Evolutionary conservation across 2,888 invertebrate species (phyloP).

Genomic region (Micropterix aruncella): DNA sequence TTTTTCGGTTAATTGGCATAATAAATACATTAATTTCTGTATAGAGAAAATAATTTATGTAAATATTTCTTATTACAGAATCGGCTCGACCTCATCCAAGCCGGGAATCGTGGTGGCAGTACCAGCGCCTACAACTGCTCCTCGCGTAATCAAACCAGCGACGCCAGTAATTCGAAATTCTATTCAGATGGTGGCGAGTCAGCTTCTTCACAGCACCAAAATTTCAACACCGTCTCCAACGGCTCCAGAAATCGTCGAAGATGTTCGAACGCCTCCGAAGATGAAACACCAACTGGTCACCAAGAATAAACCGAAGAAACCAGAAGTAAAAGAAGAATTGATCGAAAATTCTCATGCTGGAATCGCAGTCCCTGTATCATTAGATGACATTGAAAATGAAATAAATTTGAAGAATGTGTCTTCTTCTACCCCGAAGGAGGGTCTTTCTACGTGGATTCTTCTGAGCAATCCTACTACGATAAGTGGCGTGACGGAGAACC

Average conservation of each 20-base stretch:
- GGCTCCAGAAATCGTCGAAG: constrained; percentile 31
- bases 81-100: neutral
- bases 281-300: constrained; percentile 35
- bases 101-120: neutral
- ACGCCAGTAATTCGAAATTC: constrained; percentile 37
- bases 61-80: constrained; percentile 3
- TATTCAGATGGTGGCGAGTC: constrained; percentile 41
- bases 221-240: constrained; percentile 21
- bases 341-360: constrained; percentile 46
- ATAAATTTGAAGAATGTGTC: constrained; percentile 19
- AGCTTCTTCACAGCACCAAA: constrained; percentile 32
- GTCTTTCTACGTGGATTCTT: constrained; percentile 65
- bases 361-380: constrained; percentile 48
- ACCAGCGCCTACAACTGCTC: constrained; percentile 14
- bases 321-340: constrained; percentile 23
- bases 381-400: constrained; percentile 44
- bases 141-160: constrained; percentile 28
- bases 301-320: constrained; percentile 29
- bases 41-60: no score
- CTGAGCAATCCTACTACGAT: constrained; percentile 35
- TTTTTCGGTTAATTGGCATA: no score
- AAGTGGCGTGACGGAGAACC: constrained; percentile 13
- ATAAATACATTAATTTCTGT: no score
- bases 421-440: constrained; percentile 44
- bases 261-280: constrained; percentile 49